Evolutionary conservation across 2,888 invertebrate genomes (phyloP).

Genomic region (Luperina testacea): DNA sequence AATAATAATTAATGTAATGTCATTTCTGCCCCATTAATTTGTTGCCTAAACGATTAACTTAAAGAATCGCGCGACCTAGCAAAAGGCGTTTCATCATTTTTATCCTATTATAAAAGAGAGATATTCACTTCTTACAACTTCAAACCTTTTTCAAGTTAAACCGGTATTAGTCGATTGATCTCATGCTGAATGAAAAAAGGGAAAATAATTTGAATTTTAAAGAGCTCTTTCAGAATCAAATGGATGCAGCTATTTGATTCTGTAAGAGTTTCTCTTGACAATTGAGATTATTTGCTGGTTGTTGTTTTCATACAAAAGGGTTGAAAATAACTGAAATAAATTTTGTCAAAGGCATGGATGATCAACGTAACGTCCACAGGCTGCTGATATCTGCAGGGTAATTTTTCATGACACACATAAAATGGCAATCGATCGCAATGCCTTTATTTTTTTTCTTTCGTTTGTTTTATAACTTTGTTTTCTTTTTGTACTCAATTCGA

Average conservation of each 20-base stretch:
- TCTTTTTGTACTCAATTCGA: too few relatives aligned
- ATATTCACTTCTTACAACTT: conserved; percentile 18
- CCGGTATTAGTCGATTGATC: conserved; percentile 38
- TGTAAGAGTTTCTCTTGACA: conserved; percentile 4
- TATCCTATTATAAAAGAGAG: background rate
- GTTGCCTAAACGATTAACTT: background rate
- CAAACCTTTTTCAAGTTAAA: conserved; percentile 25
- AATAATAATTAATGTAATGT: too few relatives aligned
- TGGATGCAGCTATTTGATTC: conserved; percentile 9
- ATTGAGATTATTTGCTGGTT: background rate
- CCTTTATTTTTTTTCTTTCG: too few relatives aligned
- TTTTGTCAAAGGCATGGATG: background rate
- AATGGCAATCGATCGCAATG: background rate
- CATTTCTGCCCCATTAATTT: background rate
- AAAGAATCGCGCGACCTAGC: background rate
- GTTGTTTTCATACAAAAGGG: background rate
- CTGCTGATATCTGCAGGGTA: background rate
- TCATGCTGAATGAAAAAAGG: conserved; percentile 27
- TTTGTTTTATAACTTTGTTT: too few relatives aligned
- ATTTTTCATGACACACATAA: background rate
- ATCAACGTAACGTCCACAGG: background rate
- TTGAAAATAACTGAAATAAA: background rate
- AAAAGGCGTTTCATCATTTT: background rate
- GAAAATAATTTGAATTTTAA: conserved; percentile 8
- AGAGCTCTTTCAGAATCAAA: conserved; percentile 9